Conservation (phyloP, 1,140 invertebrate genomes). For the Arctopsyche grandis region DNA sequence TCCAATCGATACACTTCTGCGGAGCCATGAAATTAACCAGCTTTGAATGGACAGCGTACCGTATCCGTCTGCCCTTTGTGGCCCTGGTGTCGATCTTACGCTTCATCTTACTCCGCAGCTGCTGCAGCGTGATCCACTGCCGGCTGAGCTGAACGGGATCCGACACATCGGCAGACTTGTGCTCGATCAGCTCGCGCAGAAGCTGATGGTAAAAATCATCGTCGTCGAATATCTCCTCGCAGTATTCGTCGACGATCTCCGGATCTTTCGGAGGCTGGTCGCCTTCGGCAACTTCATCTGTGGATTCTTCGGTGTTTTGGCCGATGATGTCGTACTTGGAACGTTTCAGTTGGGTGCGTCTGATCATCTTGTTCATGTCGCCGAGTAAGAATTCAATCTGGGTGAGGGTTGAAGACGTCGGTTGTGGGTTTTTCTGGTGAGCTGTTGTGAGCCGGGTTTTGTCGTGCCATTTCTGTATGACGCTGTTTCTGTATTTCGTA, state of each 20-base stretch:
- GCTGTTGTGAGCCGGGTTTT: constrained; percentile 80
- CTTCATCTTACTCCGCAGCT: constrained; percentile 89
- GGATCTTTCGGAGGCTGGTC: constrained; percentile 53
- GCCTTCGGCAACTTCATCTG: constrained; percentile 57
- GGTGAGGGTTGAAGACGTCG: constrained; percentile 80
- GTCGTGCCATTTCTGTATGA: constrained; percentile 93
- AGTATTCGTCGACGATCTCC: constrained; percentile 70
- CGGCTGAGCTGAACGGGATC: constrained; percentile 84
- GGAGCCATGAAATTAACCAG: constrained; percentile 95
- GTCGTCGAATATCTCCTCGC: constrained; percentile 94
- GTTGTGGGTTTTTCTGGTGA: constrained; percentile 70
- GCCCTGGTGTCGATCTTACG: constrained; percentile 90
- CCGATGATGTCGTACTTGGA: constrained; percentile 80
- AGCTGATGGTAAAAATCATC: constrained; percentile 97
- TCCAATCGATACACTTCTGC: constrained; percentile 74
- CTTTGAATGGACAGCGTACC: constrained; percentile 91
- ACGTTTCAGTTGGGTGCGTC: constrained; percentile 83
- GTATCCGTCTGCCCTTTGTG: constrained; percentile 90
- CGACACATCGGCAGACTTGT: constrained; percentile 82
- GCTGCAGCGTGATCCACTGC: constrained; percentile 92
- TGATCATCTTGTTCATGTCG: constrained; percentile 81
- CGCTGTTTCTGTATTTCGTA: constrained; percentile 76
- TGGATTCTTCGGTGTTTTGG: background rate
- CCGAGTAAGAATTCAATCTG: constrained; percentile 88
- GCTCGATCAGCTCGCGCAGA: constrained; percentile 90